Evolutionary conservation across 2,888 invertebrate genomes (phyloP).

Genomic region (Mesochorus sp.): DNA sequence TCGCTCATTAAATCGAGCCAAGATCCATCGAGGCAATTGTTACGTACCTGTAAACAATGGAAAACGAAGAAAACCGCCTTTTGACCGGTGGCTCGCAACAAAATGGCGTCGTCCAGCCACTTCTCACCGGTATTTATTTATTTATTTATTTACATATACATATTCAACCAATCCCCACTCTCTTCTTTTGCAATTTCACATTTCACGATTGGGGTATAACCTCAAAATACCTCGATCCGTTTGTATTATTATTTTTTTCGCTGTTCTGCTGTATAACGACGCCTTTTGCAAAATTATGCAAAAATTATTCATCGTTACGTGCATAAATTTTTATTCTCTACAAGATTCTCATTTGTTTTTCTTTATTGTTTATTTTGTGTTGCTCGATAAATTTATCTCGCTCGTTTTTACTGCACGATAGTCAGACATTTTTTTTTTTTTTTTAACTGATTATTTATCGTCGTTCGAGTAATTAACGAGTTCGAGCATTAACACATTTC

Average conservation of each 20-base stretch:
- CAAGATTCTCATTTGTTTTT: too few species aligned
- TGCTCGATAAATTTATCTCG: too few species aligned
- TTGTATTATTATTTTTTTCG: slow-evolving; percentile 4
- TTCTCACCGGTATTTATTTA: slow-evolving; percentile 89
- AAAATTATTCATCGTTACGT: too few species aligned
- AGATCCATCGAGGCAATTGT: slow-evolving; percentile 4
- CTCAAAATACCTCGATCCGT: too few species aligned
- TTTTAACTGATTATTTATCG: too few species aligned
- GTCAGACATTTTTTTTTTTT: too few species aligned
- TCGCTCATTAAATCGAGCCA: not conserved
- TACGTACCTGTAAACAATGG: slow-evolving; percentile 44
- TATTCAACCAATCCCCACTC: not conserved
- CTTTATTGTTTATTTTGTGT: too few species aligned
- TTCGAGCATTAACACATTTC: too few species aligned
- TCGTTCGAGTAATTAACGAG: too few species aligned
- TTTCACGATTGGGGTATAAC: slow-evolving; percentile 36
- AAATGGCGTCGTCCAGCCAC: slow-evolving; percentile 94
- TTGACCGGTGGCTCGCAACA: slow-evolving; percentile 84
- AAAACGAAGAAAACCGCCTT: slow-evolving; percentile 50
- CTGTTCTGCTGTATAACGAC: not conserved
- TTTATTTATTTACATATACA: slow-evolving; percentile 19
- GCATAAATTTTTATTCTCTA: too few species aligned
- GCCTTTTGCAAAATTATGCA: too few species aligned
- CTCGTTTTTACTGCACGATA: too few species aligned
- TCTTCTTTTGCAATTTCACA: not conserved